These are phyloP conservation scores for Hydroisotoma schaefferi DNA, from an alignment of 2,888 invertebrate species.

Conservation along the genomic window DNA sequence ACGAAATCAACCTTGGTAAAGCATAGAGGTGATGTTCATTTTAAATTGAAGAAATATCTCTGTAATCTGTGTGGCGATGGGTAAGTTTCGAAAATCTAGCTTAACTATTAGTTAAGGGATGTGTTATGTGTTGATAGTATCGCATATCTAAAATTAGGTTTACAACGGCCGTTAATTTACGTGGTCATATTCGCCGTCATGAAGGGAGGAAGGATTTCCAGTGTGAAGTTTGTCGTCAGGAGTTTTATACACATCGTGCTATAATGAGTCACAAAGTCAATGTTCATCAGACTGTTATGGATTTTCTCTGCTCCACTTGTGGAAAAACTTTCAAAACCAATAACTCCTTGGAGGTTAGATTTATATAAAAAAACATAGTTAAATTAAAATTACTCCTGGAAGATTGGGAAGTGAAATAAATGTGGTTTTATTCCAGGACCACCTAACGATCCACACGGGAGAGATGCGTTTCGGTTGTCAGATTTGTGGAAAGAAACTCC, in stretches of 20 bases:
- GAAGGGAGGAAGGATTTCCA: constrained; percentile 46
- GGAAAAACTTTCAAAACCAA: constrained; percentile 46
- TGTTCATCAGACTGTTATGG: constrained; percentile 44
- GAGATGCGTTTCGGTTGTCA: constrained; percentile 42
- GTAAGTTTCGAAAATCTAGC: constrained; percentile 18
- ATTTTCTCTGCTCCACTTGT: constrained; percentile 42
- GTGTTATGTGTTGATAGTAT: background rate
- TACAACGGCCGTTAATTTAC: constrained; percentile 42
- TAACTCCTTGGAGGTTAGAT: constrained; percentile 44
- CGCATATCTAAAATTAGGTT: constrained; percentile 23
- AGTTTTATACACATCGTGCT: constrained; percentile 46
- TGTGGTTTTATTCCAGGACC: constrained; percentile 28
- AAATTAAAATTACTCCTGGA: background rate
- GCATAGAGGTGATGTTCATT: constrained; percentile 47
- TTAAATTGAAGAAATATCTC: constrained; percentile 44
- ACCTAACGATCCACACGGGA: constrained; percentile 44
- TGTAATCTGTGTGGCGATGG: constrained; percentile 43
- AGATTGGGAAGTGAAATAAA: background rate
- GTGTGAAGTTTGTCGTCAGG: constrained; percentile 44
- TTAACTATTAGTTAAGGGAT: no score
- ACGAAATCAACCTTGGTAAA: constrained; percentile 44
- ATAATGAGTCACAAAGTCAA: constrained; percentile 45
- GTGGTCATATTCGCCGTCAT: constrained; percentile 43
- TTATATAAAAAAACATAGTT: background rate
- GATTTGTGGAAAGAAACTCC: constrained; percentile 43